phyloP scores from a whole-genome alignment of 2,888 invertebrate genomes.

The Polydrusus pterygomalis region DNA sequence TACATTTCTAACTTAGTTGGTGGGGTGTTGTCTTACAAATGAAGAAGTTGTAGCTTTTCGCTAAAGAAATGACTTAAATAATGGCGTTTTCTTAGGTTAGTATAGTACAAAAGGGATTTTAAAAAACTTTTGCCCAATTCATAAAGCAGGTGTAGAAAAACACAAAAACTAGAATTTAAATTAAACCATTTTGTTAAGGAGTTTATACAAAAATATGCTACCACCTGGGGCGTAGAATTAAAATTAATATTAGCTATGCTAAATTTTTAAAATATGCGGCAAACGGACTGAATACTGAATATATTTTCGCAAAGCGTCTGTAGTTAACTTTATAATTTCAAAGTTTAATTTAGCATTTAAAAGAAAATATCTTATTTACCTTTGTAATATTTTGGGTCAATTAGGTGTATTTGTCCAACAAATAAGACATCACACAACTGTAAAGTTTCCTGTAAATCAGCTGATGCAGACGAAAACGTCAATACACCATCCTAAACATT shows the following conservation, averaged over 20 bases:
- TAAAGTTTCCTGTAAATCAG: too few relatives aligned
- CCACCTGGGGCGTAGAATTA: conserved; percentile 38
- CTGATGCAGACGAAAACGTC: too few relatives aligned
- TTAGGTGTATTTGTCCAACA: too few relatives aligned
- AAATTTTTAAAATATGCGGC: conserved; percentile 43
- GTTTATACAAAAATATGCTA: conserved; percentile 38
- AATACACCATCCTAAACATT: too few relatives aligned
- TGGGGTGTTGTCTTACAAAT: too few relatives aligned
- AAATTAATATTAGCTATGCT: conserved; percentile 37
- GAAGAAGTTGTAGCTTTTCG: too few relatives aligned
- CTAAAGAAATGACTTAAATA: too few relatives aligned
- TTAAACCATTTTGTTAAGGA: conserved; percentile 37
- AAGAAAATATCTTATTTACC: conserved; percentile 3
- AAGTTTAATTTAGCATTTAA: conserved; percentile 13
- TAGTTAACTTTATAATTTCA: conserved; percentile 25
- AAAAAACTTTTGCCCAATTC: conserved; percentile 7
- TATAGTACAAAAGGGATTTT: too few relatives aligned
- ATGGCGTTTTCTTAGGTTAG: too few relatives aligned
- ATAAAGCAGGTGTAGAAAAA: conserved; percentile 45
- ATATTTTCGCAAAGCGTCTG: conserved; percentile 27
- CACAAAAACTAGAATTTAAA: conserved; percentile 40
- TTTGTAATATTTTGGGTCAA: too few relatives aligned
- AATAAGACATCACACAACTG: too few relatives aligned
- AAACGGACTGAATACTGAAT: conserved; percentile 36
- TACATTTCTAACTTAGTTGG: too few relatives aligned